phyloP scores from a whole-genome alignment of 2,797 vertebrate genomes.

The Enteromius afrohamiltoni region DNA sequence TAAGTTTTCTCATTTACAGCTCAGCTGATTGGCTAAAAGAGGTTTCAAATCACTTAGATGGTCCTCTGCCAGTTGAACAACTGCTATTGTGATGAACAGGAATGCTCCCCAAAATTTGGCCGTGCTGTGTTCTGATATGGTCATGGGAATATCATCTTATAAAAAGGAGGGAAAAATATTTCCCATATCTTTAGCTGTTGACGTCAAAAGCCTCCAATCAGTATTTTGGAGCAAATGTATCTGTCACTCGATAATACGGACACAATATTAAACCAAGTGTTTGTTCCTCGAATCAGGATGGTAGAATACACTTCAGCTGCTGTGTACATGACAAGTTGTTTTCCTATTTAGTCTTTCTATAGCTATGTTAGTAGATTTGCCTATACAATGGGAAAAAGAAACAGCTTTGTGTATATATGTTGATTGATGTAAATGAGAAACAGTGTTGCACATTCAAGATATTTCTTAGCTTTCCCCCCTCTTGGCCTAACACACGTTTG shows the following conservation, averaged over 20 bases:
- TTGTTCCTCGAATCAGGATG: neutral
- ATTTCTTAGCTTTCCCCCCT: neutral
- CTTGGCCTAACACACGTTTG: neutral
- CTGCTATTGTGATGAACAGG: neutral
- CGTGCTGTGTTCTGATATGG: neutral
- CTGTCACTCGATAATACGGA: neutral
- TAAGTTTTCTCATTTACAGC: neutral
- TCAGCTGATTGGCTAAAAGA: neutral
- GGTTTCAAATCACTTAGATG: neutral
- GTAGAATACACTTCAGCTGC: neutral
- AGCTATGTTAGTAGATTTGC: neutral
- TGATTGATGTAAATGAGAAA: conserved; percentile 21
- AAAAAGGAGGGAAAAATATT: neutral
- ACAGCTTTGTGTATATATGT: neutral
- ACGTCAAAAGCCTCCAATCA: no score
- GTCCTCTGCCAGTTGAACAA: neutral
- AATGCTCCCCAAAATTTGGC: neutral
- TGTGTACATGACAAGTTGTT: neutral
- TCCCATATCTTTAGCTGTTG: conserved; percentile 9
- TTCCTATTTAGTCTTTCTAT: neutral
- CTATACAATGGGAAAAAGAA: neutral
- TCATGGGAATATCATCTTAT: neutral
- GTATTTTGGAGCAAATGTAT: neutral
- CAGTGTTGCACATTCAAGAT: neutral
- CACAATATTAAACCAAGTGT: neutral